These are phyloP conservation scores for Taurulus bubalis DNA, from an alignment of 2,113 vertebrate species.

Conservation along the genomic window DNA sequence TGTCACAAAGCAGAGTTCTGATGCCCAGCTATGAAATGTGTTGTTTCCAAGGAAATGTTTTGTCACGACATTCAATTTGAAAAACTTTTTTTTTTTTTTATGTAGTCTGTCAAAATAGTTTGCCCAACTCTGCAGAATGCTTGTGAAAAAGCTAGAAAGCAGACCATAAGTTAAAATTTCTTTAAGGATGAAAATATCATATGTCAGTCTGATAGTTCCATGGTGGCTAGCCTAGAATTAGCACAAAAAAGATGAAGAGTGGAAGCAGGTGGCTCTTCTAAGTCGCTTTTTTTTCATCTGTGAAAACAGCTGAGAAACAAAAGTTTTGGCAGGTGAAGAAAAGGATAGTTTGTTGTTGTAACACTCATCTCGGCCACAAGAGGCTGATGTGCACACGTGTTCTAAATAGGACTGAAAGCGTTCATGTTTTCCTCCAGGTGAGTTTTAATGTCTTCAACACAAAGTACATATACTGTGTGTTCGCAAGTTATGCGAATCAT, in stretches of 20 bases:
- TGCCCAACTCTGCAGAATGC: neutral
- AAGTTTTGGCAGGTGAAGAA: too few species aligned
- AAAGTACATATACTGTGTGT: neutral
- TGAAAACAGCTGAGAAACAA: neutral
- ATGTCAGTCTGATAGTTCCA: neutral
- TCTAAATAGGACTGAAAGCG: neutral
- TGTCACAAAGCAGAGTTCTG: neutral
- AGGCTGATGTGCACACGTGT: neutral
- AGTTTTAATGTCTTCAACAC: neutral
- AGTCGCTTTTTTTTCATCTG: neutral
- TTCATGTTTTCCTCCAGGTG: neutral
- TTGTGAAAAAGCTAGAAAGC: neutral
- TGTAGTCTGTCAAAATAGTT: neutral
- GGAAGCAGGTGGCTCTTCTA: too few species aligned
- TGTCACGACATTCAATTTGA: neutral
- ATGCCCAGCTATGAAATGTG: neutral
- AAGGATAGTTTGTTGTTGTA: neutral
- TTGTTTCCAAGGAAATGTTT: neutral
- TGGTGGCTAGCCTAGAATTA: neutral
- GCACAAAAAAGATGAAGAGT: neutral
- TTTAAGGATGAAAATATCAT: neutral
- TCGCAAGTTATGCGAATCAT: too few species aligned
- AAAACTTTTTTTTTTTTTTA: neutral
- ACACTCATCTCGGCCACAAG: neutral
- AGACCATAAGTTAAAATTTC: neutral